Base-by-base conservation (phyloP, 2,113 vertebrate species). In the Chitala chitala region DNA sequence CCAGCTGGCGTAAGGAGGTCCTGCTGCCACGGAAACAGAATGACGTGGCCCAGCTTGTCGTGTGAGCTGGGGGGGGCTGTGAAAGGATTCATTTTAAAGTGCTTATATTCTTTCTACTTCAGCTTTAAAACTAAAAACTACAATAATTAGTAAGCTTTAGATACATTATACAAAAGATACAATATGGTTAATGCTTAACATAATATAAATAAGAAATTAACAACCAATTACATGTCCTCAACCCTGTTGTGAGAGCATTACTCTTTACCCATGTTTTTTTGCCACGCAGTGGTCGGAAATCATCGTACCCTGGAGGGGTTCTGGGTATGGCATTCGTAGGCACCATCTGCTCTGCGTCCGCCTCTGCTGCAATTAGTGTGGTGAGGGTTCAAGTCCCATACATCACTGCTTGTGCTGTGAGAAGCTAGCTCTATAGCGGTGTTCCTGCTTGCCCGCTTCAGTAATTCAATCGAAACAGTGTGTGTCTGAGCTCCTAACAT, bases 301-400 rank as follows among this genome's bases (percentile, higher is more conserved):
- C 0, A 0, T 0, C 88, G 0, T 94, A 87, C 5, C 0, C 0
- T 0, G 70, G 51, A n/a, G 64, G 78, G 0, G 54, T 92, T 1
- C 73, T 94, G 63, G 94, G 94, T 2, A 94, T 94, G 93, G 94
- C 94, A 71, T 96, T 91, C 40, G 90, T 92, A 65, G 91, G 94
- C 0, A 88, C 89, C 0, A 78, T 94, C 13, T 96, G 94, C 84
- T 93, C 90, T 0, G 80, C 33, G 0, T 72, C 87, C 17, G 82
- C 1, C 29, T 81, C 84, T 42, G 93, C 90, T 36, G 94, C 92
- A 69, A 93, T 96, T 78, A 92, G 80, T 50, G 86, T 92, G 82
- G 94, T 96, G 70, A 89, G 94, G 83, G 75, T 29, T 3, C 31
- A 33, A 46, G 5, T 20, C 4, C 33, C 17, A 3, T 6, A 10